Evolutionary conservation across 2,888 invertebrate genomes (phyloP).

Genomic region (Pyrocoelia pectoralis): DNA sequence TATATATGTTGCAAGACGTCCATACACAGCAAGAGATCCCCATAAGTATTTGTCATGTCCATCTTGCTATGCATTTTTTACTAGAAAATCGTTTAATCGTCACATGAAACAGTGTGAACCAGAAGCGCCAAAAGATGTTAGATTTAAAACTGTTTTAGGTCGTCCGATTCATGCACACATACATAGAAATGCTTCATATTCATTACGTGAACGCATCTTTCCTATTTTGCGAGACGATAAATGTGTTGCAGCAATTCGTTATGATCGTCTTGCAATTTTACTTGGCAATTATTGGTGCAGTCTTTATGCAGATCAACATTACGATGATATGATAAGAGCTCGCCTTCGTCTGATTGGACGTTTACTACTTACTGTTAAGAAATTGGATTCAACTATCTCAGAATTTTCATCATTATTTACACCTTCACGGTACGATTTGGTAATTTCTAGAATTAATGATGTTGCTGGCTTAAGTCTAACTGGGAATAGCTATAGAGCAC

Average conservation of each 20-base stretch:
- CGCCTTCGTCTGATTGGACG: not conserved
- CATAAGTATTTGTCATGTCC: conserved; percentile 6
- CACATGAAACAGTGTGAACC: not conserved
- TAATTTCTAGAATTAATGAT: not conserved
- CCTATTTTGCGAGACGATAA: conserved; percentile 2
- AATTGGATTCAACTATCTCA: not conserved
- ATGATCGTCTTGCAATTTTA: not conserved
- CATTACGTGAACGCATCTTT: not conserved
- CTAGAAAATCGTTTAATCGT: not conserved
- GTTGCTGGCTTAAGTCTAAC: not conserved
- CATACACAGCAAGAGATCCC: too few species aligned
- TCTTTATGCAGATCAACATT: not conserved
- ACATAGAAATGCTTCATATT: not conserved
- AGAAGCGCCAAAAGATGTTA: not conserved
- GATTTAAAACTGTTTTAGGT: not conserved
- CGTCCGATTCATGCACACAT: not conserved
- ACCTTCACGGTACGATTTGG: not conserved
- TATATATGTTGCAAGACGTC: not conserved
- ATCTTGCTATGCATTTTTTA: not conserved
- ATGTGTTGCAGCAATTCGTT: not conserved
- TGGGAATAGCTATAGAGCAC: not conserved
- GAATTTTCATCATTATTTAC: not conserved
- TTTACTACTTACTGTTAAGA: not conserved
- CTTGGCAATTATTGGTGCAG: not conserved
- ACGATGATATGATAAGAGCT: conserved; percentile 1